Percentiles rank a stretch among this genome's conserved stretches.
Evolutionary conservation across 2,113 vertebrate species (phyloP).

Genomic region (Labeo rohita): DNA sequence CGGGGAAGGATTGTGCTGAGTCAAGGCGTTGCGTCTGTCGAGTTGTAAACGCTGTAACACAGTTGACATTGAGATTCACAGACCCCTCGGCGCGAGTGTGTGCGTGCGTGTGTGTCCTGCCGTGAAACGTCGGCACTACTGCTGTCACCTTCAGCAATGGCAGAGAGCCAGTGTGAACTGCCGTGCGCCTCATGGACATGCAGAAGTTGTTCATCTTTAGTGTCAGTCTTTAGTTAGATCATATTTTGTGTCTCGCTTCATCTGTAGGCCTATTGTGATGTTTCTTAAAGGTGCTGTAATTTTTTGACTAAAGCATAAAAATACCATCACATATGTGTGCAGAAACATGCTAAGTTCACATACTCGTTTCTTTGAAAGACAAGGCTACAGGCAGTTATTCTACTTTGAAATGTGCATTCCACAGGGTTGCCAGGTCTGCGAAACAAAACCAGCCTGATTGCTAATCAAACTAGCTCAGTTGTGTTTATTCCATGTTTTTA

Average conservation of each 20-base stretch:
- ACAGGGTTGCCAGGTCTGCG: not conserved
- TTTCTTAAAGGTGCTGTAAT: not conserved
- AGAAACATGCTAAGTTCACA: not conserved
- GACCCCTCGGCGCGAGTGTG: slow-evolving; percentile 50
- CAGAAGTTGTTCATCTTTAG: slow-evolving; percentile 78
- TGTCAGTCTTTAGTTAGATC: slow-evolving; percentile 67
- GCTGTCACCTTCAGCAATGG: slow-evolving; percentile 84
- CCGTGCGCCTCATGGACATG: slow-evolving; percentile 65
- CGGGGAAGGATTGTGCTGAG: slow-evolving; percentile 91
- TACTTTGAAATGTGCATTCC: not conserved
- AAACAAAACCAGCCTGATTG: not conserved
- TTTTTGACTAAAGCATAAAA: not conserved
- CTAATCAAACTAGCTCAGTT: not conserved
- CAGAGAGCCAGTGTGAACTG: slow-evolving; percentile 77
- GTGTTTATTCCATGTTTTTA: not conserved
- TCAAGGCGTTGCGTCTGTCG: slow-evolving; percentile 76
- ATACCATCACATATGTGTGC: not conserved
- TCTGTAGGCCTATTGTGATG: not conserved
- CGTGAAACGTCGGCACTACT: slow-evolving; percentile 85
- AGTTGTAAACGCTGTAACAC: slow-evolving; percentile 80
- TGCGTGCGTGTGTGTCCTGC: slow-evolving; percentile 63
- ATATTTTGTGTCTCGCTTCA: not conserved
- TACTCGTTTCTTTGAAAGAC: not conserved
- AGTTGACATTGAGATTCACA: slow-evolving; percentile 75
- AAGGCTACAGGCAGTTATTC: not conserved